Conservation (phyloP, 2,888 invertebrate species). For the Amiota mariae region DNA sequence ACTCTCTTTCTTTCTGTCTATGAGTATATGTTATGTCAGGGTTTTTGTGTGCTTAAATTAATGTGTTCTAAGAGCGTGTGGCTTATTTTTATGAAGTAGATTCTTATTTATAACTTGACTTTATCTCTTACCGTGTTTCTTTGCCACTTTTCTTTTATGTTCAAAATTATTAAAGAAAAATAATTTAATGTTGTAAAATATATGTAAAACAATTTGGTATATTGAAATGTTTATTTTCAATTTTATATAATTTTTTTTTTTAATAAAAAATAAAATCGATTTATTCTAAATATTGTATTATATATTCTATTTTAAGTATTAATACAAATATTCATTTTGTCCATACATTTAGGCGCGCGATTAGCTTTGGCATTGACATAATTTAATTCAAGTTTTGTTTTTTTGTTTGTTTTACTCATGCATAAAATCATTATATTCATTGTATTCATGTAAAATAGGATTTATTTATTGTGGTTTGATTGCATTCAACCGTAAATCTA, state of each 20-base stretch:
- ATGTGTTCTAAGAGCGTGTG: constrained; percentile 57
- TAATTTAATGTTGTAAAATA: background rate
- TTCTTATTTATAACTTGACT: background rate
- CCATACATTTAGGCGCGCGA: background rate
- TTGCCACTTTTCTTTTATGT: background rate
- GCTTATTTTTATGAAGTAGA: constrained; percentile 24
- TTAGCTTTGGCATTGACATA: background rate
- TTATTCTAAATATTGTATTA: too few species aligned
- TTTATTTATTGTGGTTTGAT: background rate
- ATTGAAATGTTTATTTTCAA: background rate
- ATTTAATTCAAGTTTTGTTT: background rate
- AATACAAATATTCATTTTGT: too few species aligned
- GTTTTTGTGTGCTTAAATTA: constrained; percentile 56
- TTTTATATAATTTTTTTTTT: background rate
- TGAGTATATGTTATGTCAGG: background rate
- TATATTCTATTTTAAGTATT: too few species aligned
- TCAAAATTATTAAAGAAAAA: background rate
- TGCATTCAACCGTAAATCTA: background rate
- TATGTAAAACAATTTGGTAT: background rate
- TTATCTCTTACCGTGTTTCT: background rate
- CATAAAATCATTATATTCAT: background rate
- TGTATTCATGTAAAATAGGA: background rate
- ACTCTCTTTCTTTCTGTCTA: background rate
- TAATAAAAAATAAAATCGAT: background rate
- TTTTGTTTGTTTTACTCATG: too few species aligned